These are phyloP conservation scores for Otocyon megalotis DNA, from an alignment of 2,113 vertebrate species.

Conservation along the genomic window DNA sequence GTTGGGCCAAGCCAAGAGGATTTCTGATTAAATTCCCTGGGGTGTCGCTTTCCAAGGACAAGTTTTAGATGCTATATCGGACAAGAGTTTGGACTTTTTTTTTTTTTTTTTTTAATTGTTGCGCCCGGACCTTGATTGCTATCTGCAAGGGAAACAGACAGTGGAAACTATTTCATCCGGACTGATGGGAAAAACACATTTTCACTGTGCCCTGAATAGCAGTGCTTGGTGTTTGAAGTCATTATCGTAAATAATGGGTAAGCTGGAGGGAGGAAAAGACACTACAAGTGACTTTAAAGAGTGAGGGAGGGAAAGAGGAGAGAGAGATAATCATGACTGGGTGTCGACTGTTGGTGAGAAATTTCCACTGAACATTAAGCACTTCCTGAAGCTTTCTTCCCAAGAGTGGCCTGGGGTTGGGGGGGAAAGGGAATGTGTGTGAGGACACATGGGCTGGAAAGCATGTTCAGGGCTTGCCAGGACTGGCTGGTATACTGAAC, in stretches of 20 bases:
- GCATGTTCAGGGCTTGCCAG: neutral
- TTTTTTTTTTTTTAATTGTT: constrained; percentile 72
- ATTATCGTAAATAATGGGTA: constrained; percentile 51
- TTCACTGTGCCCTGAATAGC: constrained; percentile 73
- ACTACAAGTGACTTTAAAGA: neutral
- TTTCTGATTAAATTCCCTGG: constrained; percentile 76
- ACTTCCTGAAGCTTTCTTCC: constrained; percentile 28
- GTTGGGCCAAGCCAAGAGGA: constrained; percentile 46
- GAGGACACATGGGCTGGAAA: neutral
- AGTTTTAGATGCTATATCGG: constrained; percentile 68
- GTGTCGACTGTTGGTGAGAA: constrained; percentile 42
- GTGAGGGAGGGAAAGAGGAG: neutral
- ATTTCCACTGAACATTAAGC: constrained; percentile 31
- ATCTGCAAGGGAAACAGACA: constrained; percentile 84
- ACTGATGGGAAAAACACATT: constrained; percentile 80
- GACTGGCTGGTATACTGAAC: neutral
- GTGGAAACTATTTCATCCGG: constrained; percentile 83
- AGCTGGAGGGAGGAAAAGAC: constrained; percentile 38
- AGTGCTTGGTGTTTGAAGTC: constrained; percentile 70
- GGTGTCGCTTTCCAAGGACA: constrained; percentile 80
- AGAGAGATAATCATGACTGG: neutral
- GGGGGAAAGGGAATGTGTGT: neutral
- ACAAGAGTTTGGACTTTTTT: constrained; percentile 65
- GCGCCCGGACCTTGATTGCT: constrained; percentile 71
- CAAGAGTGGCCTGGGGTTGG: neutral